Conservation (phyloP, 1,140 invertebrate genomes). For the Caenorhabditis inopinata region DNA sequence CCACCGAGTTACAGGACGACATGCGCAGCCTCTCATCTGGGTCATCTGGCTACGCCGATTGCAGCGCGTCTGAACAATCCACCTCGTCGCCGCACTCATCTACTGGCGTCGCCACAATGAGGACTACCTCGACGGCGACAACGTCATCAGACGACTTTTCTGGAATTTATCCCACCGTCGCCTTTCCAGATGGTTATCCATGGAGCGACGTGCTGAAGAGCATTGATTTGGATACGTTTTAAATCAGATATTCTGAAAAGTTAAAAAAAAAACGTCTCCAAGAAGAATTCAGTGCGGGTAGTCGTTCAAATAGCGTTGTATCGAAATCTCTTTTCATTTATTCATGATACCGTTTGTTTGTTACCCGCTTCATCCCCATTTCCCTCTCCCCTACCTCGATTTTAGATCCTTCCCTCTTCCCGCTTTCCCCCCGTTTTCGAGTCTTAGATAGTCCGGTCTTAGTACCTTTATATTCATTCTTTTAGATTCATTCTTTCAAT, state of each 20-base stretch:
- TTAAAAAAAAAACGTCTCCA: too few species aligned
- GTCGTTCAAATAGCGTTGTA: too few species aligned
- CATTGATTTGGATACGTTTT: neutral
- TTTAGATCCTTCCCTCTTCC: neutral
- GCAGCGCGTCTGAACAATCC: slow-evolving; percentile 15
- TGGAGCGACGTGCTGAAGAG: neutral
- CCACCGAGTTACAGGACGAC: slow-evolving; percentile 38
- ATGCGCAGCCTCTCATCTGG: slow-evolving; percentile 37
- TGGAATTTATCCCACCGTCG: neutral
- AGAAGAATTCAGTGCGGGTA: too few species aligned
- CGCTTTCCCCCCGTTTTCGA: neutral
- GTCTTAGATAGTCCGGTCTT: slow-evolving; percentile 17
- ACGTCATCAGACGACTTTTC: neutral
- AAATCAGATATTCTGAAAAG: neutral
- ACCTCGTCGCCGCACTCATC: neutral
- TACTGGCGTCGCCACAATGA: neutral
- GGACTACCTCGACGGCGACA: neutral
- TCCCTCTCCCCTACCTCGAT: neutral
- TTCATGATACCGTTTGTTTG: too few species aligned
- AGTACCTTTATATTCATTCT: neutral
- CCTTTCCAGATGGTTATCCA: neutral
- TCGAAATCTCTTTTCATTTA: too few species aligned
- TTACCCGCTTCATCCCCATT: too few species aligned
- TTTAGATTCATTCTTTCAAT: neutral
- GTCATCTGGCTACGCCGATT: slow-evolving; percentile 14